phyloP scores from a whole-genome alignment of 2,888 invertebrate genomes.

The Lordiphosa fenestrarum region DNA sequence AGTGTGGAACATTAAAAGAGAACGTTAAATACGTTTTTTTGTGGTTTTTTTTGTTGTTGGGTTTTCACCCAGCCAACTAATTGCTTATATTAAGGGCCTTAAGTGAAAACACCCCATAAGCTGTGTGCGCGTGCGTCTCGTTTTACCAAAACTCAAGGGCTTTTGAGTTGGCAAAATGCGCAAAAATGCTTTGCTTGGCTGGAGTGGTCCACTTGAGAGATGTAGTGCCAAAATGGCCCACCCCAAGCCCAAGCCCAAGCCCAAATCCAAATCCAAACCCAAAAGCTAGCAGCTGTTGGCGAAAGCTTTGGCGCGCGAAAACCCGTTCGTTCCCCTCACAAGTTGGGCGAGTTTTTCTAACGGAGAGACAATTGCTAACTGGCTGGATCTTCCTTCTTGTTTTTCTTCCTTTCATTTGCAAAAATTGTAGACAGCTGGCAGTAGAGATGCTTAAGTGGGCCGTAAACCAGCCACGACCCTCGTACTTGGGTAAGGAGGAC shows the following conservation, averaged over 20 bases:
- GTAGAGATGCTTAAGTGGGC: slow-evolving; percentile 77
- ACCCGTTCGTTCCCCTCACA: slow-evolving; percentile 38
- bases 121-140: slow-evolving; percentile 53
- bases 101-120: slow-evolving; percentile 44
- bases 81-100: slow-evolving; percentile 5
- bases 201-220: slow-evolving; percentile 3
- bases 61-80: neutral
- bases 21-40: slow-evolving; percentile 14
- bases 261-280: slow-evolving; percentile 21
- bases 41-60: slow-evolving; percentile 7
- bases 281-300: slow-evolving; percentile 8
- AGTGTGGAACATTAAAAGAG: slow-evolving; percentile 12
- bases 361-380: slow-evolving; percentile 40
- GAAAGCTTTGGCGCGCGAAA: slow-evolving; percentile 42
- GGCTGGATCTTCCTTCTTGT: slow-evolving; percentile 32
- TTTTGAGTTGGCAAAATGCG: slow-evolving; percentile 59
- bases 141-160: slow-evolving; percentile 47
- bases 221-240: slow-evolving; percentile 6
- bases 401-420: slow-evolving; percentile 25
- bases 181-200: slow-evolving; percentile 53
- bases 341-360: slow-evolving; percentile 44
- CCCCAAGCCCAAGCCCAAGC: no score
- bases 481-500: slow-evolving; percentile 53
- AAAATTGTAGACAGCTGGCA: slow-evolving; percentile 38
- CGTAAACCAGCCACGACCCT: slow-evolving; percentile 71